A percentile compares a stretch with the other conserved stretches of the same genome.
Evolutionary conservation across 2,113 vertebrate genomes (phyloP).

Genomic region (Microcebus murinus): DNA sequence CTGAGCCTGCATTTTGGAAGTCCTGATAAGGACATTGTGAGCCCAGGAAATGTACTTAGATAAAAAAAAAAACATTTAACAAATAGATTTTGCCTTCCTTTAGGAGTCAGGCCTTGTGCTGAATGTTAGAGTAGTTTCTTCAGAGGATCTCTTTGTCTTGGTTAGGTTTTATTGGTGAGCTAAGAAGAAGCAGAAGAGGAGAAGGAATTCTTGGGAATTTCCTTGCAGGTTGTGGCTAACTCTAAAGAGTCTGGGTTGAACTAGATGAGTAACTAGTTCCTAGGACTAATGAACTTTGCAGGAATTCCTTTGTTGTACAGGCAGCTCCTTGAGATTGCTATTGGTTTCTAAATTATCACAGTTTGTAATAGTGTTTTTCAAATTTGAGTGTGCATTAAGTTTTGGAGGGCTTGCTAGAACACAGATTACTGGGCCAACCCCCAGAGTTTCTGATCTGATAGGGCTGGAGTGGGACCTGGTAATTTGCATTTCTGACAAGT

Average conservation of each 20-base stretch:
- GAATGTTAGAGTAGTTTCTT: neutral
- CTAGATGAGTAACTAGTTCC: neutral
- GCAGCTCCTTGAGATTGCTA: neutral
- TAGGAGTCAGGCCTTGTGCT: neutral
- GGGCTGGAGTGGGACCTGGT: neutral
- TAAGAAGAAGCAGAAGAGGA: neutral
- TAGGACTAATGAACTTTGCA: neutral
- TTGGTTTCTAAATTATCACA: neutral
- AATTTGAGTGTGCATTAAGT: neutral
- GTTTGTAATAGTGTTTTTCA: neutral
- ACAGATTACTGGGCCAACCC: neutral
- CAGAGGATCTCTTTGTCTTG: neutral
- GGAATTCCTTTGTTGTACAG: neutral
- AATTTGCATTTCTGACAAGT: neutral
- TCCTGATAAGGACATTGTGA: neutral
- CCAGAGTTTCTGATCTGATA: neutral
- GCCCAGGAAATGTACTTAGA: neutral
- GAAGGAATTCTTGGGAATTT: neutral
- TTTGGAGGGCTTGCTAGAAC: neutral
- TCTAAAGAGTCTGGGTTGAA: neutral
- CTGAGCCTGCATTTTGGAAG: neutral
- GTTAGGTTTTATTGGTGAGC: neutral
- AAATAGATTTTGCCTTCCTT: conserved; percentile 13
- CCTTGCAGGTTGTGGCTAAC: neutral
- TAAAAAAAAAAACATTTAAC: neutral